Conservation (phyloP, 2,797 vertebrate genomes). For the Pseudochaenichthys georgianus region DNA sequence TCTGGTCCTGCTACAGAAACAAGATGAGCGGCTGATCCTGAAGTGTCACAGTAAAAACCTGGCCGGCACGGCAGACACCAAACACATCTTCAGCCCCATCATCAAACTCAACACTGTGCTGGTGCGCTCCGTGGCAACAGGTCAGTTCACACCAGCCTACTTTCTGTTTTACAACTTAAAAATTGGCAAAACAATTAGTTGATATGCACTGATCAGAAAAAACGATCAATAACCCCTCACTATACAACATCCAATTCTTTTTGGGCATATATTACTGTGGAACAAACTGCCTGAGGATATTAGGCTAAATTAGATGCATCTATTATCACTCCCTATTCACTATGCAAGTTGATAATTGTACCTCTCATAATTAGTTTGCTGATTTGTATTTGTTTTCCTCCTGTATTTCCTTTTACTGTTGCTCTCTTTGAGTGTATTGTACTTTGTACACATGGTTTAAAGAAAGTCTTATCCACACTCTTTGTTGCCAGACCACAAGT, state of each 20-base stretch:
- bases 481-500: constrained; percentile 92
- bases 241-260: not conserved
- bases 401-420: too few species aligned
- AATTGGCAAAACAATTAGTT: not conserved
- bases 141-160: constrained; percentile 65
- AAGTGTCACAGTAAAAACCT: constrained; percentile 97
- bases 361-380: too few species aligned
- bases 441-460: too few species aligned
- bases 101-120: constrained; percentile 95
- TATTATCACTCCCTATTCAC: too few species aligned
- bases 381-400: too few species aligned
- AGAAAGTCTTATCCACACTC: not conserved
- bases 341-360: too few species aligned
- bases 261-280: too few species aligned
- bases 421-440: too few species aligned
- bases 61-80: constrained; percentile 90
- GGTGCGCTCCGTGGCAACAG: constrained; percentile 97
- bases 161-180: not conserved
- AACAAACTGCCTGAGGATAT: too few species aligned
- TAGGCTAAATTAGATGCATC: too few species aligned
- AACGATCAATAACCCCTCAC: not conserved
- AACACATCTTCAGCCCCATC: constrained; percentile 96
- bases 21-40: constrained; percentile 95
- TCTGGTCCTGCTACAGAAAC: constrained; percentile 95
- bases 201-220: not conserved